A percentile compares a stretch with the other conserved stretches of the same genome.
phyloP scores from a whole-genome alignment of 2,888 invertebrate genomes.

The Malachius bipustulatus region DNA sequence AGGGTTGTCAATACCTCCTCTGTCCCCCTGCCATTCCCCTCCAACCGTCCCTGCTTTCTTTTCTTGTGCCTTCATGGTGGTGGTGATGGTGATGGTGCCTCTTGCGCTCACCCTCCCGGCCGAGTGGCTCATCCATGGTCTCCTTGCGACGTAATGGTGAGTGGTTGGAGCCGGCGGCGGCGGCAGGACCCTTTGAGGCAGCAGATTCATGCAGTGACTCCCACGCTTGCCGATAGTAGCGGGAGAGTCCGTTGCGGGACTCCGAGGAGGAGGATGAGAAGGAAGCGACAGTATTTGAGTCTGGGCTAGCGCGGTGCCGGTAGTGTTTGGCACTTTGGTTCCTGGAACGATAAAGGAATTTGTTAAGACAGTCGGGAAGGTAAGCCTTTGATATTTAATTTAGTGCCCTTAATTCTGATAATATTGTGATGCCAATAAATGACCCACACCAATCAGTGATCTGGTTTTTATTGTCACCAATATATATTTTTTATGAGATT shows the following conservation, averaged over 20 bases:
- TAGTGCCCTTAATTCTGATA: too few species aligned
- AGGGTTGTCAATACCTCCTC: conserved; percentile 40
- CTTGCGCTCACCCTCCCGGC: conserved; percentile 46
- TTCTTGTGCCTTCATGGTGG: conserved; percentile 49
- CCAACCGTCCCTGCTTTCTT: conserved; percentile 46
- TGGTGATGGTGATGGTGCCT: conserved; percentile 63
- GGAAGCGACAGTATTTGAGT: conserved; percentile 84
- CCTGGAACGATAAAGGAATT: conserved; percentile 39
- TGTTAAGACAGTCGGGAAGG: too few species aligned
- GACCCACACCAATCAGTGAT: too few species aligned
- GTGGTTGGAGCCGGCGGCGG: conserved; percentile 35
- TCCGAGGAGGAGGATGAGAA: conserved; percentile 81
- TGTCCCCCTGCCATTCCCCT: conserved; percentile 42
- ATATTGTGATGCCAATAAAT: too few species aligned
- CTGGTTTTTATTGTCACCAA: too few species aligned
- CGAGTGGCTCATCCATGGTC: conserved; percentile 60
- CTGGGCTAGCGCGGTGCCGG: conserved; percentile 77
- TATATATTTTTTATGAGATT: too few species aligned
- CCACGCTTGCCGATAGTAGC: conserved; percentile 88
- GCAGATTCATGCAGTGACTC: conserved; percentile 80
- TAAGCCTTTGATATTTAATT: too few species aligned
- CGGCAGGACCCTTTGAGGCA: conserved; percentile 41
- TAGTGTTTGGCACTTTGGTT: conserved; percentile 77
- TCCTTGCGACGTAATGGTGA: conserved; percentile 55
- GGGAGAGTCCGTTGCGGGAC: conserved; percentile 66